phyloP scores from a whole-genome alignment of 2,113 vertebrate species.

The Mystacornis crossleyi region DNA sequence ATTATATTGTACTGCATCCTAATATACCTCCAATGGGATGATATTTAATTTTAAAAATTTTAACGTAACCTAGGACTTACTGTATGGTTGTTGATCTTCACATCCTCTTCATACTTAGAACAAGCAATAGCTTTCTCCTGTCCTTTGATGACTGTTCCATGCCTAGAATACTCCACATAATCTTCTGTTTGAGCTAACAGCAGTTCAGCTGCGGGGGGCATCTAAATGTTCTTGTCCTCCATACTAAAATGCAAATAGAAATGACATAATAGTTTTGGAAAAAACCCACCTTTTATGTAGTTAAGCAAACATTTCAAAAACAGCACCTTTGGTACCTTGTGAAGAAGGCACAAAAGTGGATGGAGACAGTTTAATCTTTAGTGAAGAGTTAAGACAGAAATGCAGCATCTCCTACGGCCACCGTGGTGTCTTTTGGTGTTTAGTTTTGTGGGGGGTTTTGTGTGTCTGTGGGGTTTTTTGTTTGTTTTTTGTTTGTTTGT shows the following conservation, averaged over 20 bases:
- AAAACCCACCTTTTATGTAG: rapidly evolving
- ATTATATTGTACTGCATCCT: background rate
- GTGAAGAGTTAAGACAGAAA: background rate
- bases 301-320: background rate
- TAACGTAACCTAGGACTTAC: constrained; percentile 68
- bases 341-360: background rate
- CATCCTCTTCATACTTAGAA: constrained; percentile 97
- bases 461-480: rapidly evolving
- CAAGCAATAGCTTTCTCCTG: constrained; percentile 93
- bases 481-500: background rate
- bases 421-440: background rate
- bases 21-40: background rate
- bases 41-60: background rate
- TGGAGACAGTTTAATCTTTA: background rate
- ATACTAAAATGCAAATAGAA: constrained; percentile 78
- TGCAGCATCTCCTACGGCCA: background rate
- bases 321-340: background rate
- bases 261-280: background rate
- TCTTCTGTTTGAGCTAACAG: constrained; percentile 96
- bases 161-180: constrained; percentile 95
- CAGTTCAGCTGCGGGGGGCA: constrained; percentile 87
- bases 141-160: constrained; percentile 94
- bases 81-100: constrained; percentile 91
- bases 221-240: constrained; percentile 93
- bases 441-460: background rate